Base-by-base conservation (phyloP, 2,888 invertebrate species). In the Ichneumoninae sp. region DNA sequence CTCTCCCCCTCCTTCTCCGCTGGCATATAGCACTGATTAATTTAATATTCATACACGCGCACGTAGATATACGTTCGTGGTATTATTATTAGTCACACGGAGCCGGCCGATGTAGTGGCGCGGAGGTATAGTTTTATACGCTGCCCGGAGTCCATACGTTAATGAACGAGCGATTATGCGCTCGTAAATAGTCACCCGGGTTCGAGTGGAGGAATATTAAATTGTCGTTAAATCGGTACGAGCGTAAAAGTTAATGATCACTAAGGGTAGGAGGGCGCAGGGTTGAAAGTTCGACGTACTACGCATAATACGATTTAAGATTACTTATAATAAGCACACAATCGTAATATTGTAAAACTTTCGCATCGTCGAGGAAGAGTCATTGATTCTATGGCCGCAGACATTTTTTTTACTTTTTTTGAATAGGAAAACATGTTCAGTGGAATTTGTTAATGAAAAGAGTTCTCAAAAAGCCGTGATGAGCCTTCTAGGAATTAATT, bases 101-200 rank as follows among this genome's bases (percentile, higher is more conserved):
- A 63, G 10, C n/a, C n/a, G 30, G 60, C 16, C 44, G 60, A 63
- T 63, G 16, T 63, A 63, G 60, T n/a, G 30, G 16, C 30, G 33
- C 60, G 16, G 33, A 33, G 30, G 16, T 30, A 63, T 33, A 63
- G 60, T 63, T 63, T 33, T 63, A 33, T 63, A n/a, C 5, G 6
- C 19, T 52, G 60, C 30, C 30, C 30, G 6, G 16, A 63, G 60
- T 47, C 36, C n/a, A 66, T 69, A 79, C 74, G 74, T 33, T 79
- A 83, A 79, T 79, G 69, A 83, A 74, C 54, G 78, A 83, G 50
- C 63, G 78, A 83, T 83, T 83, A 83, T 78, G 44, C 78, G 44
- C 65, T 79, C 74, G 54, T 69, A 70, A 78, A 83, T 69, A 54
- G 74, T 70, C 78, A 63, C 30, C 52, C 10, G 71, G 66, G 16